Evolutionary conservation across 1,140 invertebrate species (phyloP).

Genomic region (Drosophila gunungcola): DNA sequence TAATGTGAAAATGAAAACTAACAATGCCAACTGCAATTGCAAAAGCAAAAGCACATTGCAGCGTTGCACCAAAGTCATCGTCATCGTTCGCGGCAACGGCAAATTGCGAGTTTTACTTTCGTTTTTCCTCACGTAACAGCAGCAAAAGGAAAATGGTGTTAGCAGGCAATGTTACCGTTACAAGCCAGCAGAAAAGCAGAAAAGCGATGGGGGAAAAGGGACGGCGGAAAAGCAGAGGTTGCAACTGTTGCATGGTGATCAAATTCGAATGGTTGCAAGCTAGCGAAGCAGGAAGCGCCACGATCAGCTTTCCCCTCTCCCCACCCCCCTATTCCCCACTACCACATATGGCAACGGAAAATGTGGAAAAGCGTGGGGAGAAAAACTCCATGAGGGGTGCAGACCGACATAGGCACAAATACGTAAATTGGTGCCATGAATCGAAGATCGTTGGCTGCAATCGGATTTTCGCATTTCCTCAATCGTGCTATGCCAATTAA

Average conservation of each 20-base stretch:
- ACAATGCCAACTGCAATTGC: slow-evolving; percentile 74
- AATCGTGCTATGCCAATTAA: slow-evolving; percentile 31
- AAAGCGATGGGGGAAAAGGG: neutral
- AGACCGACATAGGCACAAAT: neutral
- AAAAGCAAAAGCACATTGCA: slow-evolving; percentile 39
- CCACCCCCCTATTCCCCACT: neutral
- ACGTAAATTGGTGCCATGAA: slow-evolving; percentile 42
- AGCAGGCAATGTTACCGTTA: slow-evolving; percentile 78
- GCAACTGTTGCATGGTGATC: slow-evolving; percentile 61
- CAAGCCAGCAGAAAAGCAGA: slow-evolving; percentile 2
- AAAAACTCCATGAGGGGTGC: neutral
- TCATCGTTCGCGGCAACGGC: slow-evolving; percentile 32
- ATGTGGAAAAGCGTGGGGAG: slow-evolving; percentile 18
- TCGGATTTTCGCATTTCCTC: slow-evolving; percentile 39
- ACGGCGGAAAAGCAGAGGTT: slow-evolving; percentile 7
- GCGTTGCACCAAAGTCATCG: slow-evolving; percentile 68
- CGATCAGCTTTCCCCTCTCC: slow-evolving; percentile 23
- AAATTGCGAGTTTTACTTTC: slow-evolving; percentile 77
- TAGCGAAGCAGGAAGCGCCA: slow-evolving; percentile 68
- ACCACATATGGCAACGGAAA: neutral
- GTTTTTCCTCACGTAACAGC: slow-evolving; percentile 77
- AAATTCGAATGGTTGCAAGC: slow-evolving; percentile 53
- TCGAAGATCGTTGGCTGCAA: slow-evolving; percentile 25
- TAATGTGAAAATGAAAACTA: slow-evolving; percentile 69
- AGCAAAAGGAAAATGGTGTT: slow-evolving; percentile 81